Percentiles rank a stretch among this genome's conserved stretches.
phyloP scores from a whole-genome alignment of 2,113 vertebrate genomes.

The Menidia beryllina region DNA sequence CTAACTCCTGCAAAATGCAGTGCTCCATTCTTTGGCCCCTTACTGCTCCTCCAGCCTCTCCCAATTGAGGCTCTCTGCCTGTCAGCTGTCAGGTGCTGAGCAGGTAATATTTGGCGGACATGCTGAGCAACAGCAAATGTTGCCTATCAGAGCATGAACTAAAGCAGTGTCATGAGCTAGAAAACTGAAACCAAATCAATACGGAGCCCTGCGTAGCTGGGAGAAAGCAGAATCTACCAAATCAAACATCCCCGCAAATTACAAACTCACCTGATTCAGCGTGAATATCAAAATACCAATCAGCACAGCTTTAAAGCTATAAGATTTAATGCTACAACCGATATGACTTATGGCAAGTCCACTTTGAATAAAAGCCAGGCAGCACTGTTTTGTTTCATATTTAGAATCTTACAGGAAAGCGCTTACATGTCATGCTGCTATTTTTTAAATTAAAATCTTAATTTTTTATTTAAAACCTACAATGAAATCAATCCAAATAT shows the following conservation, averaged over 20 bases:
- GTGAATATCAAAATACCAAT: constrained; percentile 5
- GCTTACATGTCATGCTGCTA: background rate
- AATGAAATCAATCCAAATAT: constrained; percentile 35
- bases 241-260: background rate
- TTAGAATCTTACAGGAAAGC: background rate
- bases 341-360: background rate
- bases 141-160: background rate
- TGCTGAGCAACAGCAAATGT: background rate
- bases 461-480: background rate
- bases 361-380: constrained; percentile 3
- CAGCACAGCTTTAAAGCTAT: background rate
- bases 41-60: no score
- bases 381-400: constrained; percentile 8
- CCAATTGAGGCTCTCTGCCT: background rate
- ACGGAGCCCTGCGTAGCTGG: background rate
- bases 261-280: background rate
- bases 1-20: background rate
- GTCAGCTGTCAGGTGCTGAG: background rate
- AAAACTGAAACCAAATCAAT: background rate
- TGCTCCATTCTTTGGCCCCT: background rate
- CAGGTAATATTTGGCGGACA: background rate
- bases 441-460: constrained; percentile 16
- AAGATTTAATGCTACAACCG: no score
- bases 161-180: background rate
- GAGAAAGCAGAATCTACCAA: background rate